Base-by-base conservation (phyloP, 2,113 vertebrate genomes). In the Oreocharis arfaki region DNA sequence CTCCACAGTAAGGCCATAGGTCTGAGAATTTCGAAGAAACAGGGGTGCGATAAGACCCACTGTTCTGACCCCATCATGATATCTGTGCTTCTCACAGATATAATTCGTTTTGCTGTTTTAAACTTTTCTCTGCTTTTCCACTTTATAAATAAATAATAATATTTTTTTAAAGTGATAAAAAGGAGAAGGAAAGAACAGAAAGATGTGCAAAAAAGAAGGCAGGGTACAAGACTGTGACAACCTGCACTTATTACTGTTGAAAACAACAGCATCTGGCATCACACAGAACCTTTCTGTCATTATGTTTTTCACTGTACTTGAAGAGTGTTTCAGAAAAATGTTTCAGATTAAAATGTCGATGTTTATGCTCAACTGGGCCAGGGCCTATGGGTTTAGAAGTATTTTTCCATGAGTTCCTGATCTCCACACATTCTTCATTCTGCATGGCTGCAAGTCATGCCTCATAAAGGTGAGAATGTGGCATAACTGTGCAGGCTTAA, bases 381-480 rank as follows among this genome's bases (percentile, higher is more conserved):
- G 92, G 80, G 79, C 60, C 83, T 89, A 53, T 75, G 42, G 30
- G 28, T 92, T 94, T 82, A 87, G 35, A 89, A 77, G 39, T 78
- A 87, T 84, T 92, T 96, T 96, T 93, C 69, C 73, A 56, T 89
- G 64, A 86, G 35, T 87, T 83, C 73, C 89, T 92, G 76, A 63
- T 86, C 78, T 89, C 69, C 56, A 83, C 47, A 56, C 56, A 57
- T 80, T 81, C 52, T 81, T 90, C 20, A 84, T 89, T 96, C 80
- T 90, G 80, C 76, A 86, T 74, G 86, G 86, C 86, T 97, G 79
- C 64, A 87, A 92, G 77, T 85, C 73, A 78, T 92, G 89, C 80
- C 73, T 95, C 86, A 75, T 93, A 81, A 97, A 93, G 91, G 91
- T 87, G 84, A 96, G 84, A 93, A 94, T 84, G 84, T 84, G 86